phyloP scores from a whole-genome alignment of 1,140 invertebrate species.

The Eriosoma lanigerum region DNA sequence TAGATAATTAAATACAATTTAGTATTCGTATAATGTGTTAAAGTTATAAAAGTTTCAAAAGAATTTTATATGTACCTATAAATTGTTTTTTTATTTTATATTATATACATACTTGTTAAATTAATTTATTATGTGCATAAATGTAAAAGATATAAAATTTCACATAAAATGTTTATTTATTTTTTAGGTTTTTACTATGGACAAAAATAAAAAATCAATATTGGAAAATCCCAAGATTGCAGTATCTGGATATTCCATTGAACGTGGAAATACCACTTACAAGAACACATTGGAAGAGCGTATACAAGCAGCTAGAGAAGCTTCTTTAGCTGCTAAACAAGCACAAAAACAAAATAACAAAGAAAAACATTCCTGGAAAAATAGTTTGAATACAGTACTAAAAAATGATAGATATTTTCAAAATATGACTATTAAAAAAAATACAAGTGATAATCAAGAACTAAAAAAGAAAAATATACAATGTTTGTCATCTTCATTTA shows the following conservation, averaged over 20 bases:
- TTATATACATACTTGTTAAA: no score
- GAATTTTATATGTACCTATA: no score
- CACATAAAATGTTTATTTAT: background rate
- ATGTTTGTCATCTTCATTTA: background rate
- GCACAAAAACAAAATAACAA: background rate
- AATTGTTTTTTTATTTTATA: no score
- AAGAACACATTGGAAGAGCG: conserved; percentile 33
- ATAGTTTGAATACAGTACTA: background rate
- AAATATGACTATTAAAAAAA: background rate
- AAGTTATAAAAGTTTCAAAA: no score
- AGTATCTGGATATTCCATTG: background rate
- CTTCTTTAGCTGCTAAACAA: background rate
- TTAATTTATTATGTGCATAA: no score
- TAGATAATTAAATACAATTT: no score
- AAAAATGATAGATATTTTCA: background rate
- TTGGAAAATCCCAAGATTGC: background rate
- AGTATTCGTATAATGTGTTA: no score
- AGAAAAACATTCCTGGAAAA: background rate
- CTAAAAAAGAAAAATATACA: background rate
- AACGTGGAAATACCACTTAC: conserved; percentile 1
- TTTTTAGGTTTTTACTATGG: conserved; percentile 32
- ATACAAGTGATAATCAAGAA: background rate
- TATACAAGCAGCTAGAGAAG: conserved; percentile 30
- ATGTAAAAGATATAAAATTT: no score
- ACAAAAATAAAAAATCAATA: background rate